Percentiles rank a stretch among this genome's conserved stretches.
phyloP scores from a whole-genome alignment of 2,888 invertebrate genomes.

The Salpingus planirostris region DNA sequence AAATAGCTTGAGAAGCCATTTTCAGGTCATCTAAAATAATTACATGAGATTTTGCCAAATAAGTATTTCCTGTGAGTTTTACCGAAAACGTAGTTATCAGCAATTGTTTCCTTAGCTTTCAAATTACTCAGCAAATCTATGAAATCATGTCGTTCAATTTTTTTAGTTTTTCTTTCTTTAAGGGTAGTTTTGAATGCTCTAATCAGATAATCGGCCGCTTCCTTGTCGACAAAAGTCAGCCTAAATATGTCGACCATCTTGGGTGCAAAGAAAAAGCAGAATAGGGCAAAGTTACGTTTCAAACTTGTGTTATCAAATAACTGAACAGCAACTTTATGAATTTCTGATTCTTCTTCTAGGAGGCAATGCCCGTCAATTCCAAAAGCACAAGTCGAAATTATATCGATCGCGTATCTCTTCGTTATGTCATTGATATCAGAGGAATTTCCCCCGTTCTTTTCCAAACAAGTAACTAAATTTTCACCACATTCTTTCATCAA shows the following conservation, averaged over 20 bases:
- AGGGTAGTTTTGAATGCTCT: slow-evolving; percentile 27
- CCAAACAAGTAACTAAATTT: slow-evolving; percentile 24
- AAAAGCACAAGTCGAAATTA: slow-evolving; percentile 39
- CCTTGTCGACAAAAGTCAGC: slow-evolving; percentile 23
- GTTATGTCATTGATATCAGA: slow-evolving; percentile 6
- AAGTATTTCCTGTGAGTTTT: too few species aligned
- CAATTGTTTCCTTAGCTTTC: slow-evolving; percentile 23
- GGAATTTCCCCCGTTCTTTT: slow-evolving; percentile 3
- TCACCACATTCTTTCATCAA: slow-evolving; percentile 39
- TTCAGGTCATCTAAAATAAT: slow-evolving; percentile 15
- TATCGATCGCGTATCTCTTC: slow-evolving; percentile 24
- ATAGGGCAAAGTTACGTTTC: slow-evolving; percentile 16
- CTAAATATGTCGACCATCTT: slow-evolving; percentile 21
- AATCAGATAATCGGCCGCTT: slow-evolving; percentile 25
- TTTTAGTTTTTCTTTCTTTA: slow-evolving; percentile 15
- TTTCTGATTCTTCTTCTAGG: slow-evolving; percentile 27
- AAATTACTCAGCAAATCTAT: slow-evolving; percentile 49
- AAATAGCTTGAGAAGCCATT: slow-evolving; percentile 34
- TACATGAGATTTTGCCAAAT: background rate
- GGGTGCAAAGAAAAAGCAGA: slow-evolving; percentile 21
- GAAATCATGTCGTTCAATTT: slow-evolving; percentile 44
- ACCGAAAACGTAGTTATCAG: slow-evolving; percentile 22
- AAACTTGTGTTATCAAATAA: slow-evolving; percentile 24
- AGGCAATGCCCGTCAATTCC: slow-evolving; percentile 36
- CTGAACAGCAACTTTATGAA: slow-evolving; percentile 28